Conservation (phyloP, 2,797 vertebrate genomes). For the Limnodromus scolopaceus region DNA sequence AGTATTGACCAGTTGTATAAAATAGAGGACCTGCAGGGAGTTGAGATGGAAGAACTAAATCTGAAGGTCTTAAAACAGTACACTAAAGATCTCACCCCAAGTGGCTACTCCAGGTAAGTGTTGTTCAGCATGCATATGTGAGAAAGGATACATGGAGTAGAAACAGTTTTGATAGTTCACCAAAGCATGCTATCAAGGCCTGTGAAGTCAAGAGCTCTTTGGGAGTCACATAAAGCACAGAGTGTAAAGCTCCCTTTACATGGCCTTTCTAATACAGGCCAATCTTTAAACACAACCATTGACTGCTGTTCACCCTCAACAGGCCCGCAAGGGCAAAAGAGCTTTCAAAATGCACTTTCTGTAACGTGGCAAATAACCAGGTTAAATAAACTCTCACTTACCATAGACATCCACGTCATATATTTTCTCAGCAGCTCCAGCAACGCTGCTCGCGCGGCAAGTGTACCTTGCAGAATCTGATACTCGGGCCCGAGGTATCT, state of each 20-base stretch:
- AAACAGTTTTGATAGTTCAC: not conserved
- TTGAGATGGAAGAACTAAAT: not conserved
- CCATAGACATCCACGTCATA: constrained; percentile 90
- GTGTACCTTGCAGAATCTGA: constrained; percentile 87
- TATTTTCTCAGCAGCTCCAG: constrained; percentile 86
- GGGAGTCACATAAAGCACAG: not conserved
- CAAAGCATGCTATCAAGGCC: not conserved
- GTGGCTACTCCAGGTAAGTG: not conserved
- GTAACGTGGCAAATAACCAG: not conserved
- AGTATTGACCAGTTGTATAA: not conserved
- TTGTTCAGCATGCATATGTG: not conserved
- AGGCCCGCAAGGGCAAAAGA: not conserved
- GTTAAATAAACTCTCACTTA: constrained; percentile 62
- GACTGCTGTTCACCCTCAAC: too few relatives aligned
- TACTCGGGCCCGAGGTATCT: constrained; percentile 85
- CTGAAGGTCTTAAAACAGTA: not conserved
- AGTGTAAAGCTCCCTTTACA: not conserved
- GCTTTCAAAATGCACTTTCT: not conserved
- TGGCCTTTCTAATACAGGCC: not conserved
- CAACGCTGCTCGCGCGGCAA: constrained; percentile 86
- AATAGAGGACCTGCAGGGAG: not conserved
- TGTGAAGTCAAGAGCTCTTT: not conserved
- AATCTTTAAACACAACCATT: not conserved
- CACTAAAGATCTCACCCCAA: not conserved
- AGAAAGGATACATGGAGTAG: not conserved